Percentiles rank a stretch among this genome's conserved stretches.
phyloP scores from a whole-genome alignment of 2,797 vertebrate genomes.

The Pangasius larnaudii region DNA sequence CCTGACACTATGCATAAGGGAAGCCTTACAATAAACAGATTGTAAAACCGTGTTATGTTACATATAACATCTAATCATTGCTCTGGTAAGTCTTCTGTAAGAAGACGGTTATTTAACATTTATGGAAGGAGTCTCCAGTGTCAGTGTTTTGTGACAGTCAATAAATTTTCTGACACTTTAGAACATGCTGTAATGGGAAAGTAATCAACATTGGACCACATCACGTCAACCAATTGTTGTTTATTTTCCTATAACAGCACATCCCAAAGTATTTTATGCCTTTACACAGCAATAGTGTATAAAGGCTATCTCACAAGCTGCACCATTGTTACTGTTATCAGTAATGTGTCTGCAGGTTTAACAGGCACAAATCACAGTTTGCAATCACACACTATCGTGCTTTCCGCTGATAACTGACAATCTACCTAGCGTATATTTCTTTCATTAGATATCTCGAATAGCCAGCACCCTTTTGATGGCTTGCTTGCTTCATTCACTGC shows the following conservation, averaged over 20 bases:
- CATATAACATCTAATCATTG: not conserved
- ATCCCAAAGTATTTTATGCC: not conserved
- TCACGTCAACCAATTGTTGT: not conserved
- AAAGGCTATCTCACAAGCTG: not conserved
- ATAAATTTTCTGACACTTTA: not conserved
- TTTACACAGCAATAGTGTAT: not conserved
- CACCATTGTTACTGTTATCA: constrained; percentile 23
- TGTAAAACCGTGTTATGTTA: not conserved
- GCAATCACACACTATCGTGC: constrained; percentile 38
- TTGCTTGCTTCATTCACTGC: constrained; percentile 16
- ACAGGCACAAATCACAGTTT: not conserved
- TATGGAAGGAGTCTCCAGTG: not conserved
- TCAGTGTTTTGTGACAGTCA: not conserved
- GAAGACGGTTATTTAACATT: not conserved
- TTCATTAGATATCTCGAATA: constrained; percentile 59
- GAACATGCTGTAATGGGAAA: not conserved
- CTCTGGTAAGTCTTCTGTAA: not conserved
- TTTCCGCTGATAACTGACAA: constrained; percentile 37
- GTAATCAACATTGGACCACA: not conserved
- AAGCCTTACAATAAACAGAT: not conserved
- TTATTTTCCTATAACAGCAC: not conserved
- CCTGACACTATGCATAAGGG: not conserved
- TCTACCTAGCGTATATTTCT: not conserved
- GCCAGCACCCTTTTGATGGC: constrained; percentile 52
- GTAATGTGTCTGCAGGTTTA: not conserved